Base-by-base conservation (phyloP, 2,888 invertebrate genomes). In the Osmoderma eremita region DNA sequence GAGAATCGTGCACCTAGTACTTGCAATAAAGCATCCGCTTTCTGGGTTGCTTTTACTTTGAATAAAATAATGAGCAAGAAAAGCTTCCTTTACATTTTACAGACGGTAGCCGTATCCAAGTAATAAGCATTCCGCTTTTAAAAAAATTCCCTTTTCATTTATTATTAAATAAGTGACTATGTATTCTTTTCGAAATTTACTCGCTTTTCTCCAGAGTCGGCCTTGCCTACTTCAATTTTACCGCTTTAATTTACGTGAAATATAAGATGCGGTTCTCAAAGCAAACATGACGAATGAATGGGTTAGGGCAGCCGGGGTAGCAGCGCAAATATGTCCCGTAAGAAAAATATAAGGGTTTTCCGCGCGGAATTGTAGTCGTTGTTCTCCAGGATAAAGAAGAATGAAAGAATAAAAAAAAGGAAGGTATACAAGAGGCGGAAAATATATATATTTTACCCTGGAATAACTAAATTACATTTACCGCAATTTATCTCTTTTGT, bases 261-360 rank as follows among this genome's bases (percentile, higher is more conserved):
- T 61, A 45, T 61, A 61, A 61, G 45, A 61, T 18, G 45, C 58
- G 45, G 36, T 12, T 24, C 58, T 17, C 30, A 61, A 24, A 45
- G 45, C 45, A 61, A 61, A 61, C 58, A 61, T 30, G 48, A 61
- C 58, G 58, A 36, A 61, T 61, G 58, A 45, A 61, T 36, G 45
- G 48, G 53, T 53, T 53, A 53, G 22, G 38, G 53, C 15, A 30
- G 12, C 45, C 58, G 45, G 56, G n/a, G 13, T 12, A 8, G 41
- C n/a, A 48, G 45, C 17, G 36, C 45, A 61, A 61, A 61, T 45
- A 61, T 45, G 58, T 61, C 36, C 22, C 17, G 58, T 24, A 45
- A 61, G 58, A 61, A 61, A 61, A 61, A 61, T 61, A 45, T 17
- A 45, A 61, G 18, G 45, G 58, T 53, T 38, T 38, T 18, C 36